phyloP scores from a whole-genome alignment of 1,140 invertebrate genomes.

The Atta cephalotes region DNA sequence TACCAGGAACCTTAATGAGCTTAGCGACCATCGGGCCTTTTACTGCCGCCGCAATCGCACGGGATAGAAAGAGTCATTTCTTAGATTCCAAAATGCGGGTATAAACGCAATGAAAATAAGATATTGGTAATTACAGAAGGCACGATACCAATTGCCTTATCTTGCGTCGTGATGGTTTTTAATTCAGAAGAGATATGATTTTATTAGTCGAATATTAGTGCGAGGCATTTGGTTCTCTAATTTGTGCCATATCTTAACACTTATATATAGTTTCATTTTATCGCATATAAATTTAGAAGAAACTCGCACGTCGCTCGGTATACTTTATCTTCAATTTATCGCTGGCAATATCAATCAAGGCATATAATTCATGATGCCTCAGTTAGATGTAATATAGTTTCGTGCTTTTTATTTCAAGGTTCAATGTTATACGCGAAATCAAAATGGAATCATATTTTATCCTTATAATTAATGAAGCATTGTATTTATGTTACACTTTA shows the following conservation, averaged over 20 bases:
- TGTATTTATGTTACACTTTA: neutral
- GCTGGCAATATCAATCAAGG: neutral
- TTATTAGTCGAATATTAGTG: constrained; percentile 16
- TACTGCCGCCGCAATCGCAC: constrained; percentile 20
- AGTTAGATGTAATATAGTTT: neutral
- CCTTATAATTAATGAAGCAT: neutral
- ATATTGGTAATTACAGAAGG: constrained; percentile 29
- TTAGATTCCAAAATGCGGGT: constrained; percentile 31
- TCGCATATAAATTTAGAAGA: constrained; percentile 26
- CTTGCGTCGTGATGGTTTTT: constrained; percentile 36
- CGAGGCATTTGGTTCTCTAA: neutral
- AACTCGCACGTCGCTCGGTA: constrained; percentile 1
- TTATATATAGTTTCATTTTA: neutral
- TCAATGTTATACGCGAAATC: constrained; percentile 16
- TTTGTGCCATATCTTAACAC: constrained; percentile 20
- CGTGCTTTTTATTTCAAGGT: neutral
- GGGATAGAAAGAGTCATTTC: neutral
- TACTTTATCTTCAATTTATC: constrained; percentile 33
- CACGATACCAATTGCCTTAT: constrained; percentile 13
- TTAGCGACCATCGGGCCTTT: constrained; percentile 60
- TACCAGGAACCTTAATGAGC: constrained; percentile 70
- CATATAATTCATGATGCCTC: neutral
- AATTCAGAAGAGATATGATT: constrained; percentile 32
- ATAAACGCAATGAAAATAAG: neutral
- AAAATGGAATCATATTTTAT: neutral